These are phyloP conservation scores for Epizoanthus stellaris DNA, from an alignment of 92 coral and sea anemone species.

Conservation along the genomic window DNA sequence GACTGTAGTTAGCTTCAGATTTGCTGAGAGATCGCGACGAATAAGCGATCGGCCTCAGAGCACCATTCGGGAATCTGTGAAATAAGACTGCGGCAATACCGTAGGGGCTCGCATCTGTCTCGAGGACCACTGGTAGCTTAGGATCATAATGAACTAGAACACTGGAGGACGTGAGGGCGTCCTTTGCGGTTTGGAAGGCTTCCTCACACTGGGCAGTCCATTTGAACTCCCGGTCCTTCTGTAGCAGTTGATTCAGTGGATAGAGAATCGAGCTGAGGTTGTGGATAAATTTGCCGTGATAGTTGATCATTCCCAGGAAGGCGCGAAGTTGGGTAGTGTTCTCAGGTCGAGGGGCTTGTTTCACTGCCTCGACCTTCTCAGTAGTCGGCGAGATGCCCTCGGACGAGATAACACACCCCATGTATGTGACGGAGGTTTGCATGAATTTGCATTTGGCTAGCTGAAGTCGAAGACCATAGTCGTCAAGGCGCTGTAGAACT, in stretches of 20 bases:
- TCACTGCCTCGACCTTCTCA: constrained; percentile 73
- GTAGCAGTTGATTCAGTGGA: constrained; percentile 62
- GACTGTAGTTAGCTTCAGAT: constrained; percentile 69
- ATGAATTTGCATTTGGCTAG: constrained; percentile 63
- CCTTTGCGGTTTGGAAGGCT: constrained; percentile 53
- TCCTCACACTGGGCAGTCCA: constrained; percentile 50
- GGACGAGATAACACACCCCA: constrained; percentile 59
- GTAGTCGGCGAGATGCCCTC: constrained; percentile 67
- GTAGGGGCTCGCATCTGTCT: constrained; percentile 62
- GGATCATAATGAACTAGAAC: constrained; percentile 64
- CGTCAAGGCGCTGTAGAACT: constrained; percentile 4
- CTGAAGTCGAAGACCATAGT: neutral
- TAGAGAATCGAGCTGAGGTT: constrained; percentile 65
- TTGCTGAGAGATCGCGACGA: constrained; percentile 61
- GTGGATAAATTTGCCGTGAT: constrained; percentile 64
- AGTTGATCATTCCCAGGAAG: constrained; percentile 70
- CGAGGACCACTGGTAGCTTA: constrained; percentile 56
- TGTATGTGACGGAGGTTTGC: constrained; percentile 66
- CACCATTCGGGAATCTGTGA: constrained; percentile 57
- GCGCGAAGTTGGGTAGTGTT: constrained; percentile 61
- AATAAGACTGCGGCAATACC: constrained; percentile 58
- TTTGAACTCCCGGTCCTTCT: constrained; percentile 47
- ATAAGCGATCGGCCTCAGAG: constrained; percentile 55
- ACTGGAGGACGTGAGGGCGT: constrained; percentile 50
- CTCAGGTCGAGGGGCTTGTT: constrained; percentile 63